Evolutionary conservation across 2,797 vertebrate genomes (phyloP).

Genomic region (Lepidocolaptes lacrymiger): DNA sequence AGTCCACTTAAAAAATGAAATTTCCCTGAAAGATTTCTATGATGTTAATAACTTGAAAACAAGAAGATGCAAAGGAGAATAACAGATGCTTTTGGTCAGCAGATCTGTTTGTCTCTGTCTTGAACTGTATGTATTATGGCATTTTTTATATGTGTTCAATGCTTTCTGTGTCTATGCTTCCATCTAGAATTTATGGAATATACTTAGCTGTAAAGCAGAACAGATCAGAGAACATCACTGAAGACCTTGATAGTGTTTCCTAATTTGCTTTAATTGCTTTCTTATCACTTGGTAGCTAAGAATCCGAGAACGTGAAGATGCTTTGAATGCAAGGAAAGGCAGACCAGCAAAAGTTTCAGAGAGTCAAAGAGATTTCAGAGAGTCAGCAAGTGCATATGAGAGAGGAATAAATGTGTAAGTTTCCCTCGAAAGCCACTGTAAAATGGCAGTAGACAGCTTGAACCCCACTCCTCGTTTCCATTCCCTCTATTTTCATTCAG

Average conservation of each 20-base stretch:
- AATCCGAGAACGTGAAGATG: slow-evolving; percentile 83
- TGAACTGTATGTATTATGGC: not conserved
- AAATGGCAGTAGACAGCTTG: not conserved
- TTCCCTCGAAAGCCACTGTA: not conserved
- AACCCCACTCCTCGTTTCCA: not conserved
- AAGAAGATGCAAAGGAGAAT: not conserved
- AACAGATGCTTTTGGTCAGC: not conserved
- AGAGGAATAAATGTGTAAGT: slow-evolving; percentile 79
- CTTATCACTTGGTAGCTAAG: slow-evolving; percentile 70
- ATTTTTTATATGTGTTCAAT: not conserved
- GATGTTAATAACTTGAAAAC: not conserved
- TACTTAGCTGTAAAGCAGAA: not conserved
- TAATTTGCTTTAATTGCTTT: slow-evolving; percentile 37
- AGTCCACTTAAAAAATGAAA: not conserved
- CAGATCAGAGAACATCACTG: not conserved
- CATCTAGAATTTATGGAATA: not conserved
- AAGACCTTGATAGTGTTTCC: not conserved
- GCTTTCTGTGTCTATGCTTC: not conserved
- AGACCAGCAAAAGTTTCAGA: slow-evolving; percentile 80
- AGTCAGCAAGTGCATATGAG: slow-evolving; percentile 76
- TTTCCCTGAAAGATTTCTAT: not conserved
- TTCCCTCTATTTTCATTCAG: not conserved
- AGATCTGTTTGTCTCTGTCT: not conserved
- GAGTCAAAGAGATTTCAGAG: slow-evolving; percentile 76
- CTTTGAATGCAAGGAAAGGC: slow-evolving; percentile 78